Percentiles rank a stretch among this genome's conserved stretches.
These are phyloP conservation scores for Geophilus truncorum DNA, from an alignment of 2,888 invertebrate genomes.

Conservation along the genomic window DNA sequence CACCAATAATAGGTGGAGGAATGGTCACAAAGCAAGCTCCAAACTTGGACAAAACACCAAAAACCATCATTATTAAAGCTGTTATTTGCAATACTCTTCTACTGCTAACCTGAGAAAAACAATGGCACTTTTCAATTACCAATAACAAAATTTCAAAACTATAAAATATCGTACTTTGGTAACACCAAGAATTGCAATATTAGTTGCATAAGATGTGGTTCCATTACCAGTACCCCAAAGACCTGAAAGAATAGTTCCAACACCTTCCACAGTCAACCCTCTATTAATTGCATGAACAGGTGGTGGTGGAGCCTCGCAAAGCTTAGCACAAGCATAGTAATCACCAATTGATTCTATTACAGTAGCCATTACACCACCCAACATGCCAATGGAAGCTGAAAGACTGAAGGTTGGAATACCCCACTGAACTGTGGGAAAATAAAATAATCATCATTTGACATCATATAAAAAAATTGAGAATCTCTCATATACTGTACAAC, in stretches of 20 bases:
- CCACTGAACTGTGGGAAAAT: constrained; percentile 35
- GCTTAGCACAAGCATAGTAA: constrained; percentile 52
- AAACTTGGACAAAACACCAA: constrained; percentile 51
- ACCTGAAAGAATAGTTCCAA: constrained; percentile 77
- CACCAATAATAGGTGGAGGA: constrained; percentile 52
- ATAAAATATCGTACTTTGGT: constrained; percentile 57
- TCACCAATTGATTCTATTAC: constrained; percentile 46
- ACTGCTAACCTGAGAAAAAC: constrained; percentile 45
- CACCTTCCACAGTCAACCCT: constrained; percentile 76
- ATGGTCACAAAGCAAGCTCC: constrained; percentile 52
- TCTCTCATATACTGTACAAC: too few species aligned
- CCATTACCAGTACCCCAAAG: constrained; percentile 82
- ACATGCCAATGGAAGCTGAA: constrained; percentile 37
- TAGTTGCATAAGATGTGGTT: constrained; percentile 83
- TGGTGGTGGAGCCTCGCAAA: constrained; percentile 67
- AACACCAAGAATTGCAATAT: constrained; percentile 82
- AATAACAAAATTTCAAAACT: constrained; percentile 35
- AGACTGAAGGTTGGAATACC: constrained; percentile 36
- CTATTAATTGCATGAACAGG: constrained; percentile 82
- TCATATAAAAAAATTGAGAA: too few species aligned
- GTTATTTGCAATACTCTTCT: constrained; percentile 49
- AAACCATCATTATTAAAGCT: constrained; percentile 48
- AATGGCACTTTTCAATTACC: too few species aligned
- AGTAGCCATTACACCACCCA: constrained; percentile 36
- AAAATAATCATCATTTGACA: too few species aligned